A percentile compares a stretch with the other conserved stretches of the same genome.
Conservation (phyloP, 2,113 vertebrate species). For the Scolopax mira region DNA sequence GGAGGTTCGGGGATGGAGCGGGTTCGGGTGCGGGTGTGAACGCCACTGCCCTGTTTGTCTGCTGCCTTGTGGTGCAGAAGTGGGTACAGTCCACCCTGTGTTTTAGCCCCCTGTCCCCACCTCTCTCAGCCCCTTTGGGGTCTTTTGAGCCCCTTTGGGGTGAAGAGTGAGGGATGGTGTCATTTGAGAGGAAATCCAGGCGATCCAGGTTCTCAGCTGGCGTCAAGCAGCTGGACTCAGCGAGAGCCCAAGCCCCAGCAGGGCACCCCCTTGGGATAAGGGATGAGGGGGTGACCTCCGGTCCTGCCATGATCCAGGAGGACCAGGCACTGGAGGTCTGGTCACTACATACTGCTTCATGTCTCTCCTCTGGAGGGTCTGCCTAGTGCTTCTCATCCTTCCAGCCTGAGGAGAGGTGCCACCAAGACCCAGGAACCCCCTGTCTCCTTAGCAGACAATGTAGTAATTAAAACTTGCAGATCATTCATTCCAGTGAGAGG, state of each 20-base stretch:
- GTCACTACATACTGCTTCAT: neutral
- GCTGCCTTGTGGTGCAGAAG: rapidly evolving
- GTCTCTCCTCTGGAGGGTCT: rapidly evolving
- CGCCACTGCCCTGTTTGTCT: neutral
- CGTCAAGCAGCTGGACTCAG: rapidly evolving
- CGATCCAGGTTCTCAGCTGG: neutral
- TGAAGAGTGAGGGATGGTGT: neutral
- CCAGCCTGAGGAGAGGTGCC: neutral
- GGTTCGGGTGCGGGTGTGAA: neutral
- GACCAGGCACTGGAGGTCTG: rapidly evolving
- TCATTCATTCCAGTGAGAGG: neutral
- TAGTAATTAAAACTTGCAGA: neutral
- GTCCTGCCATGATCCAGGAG: rapidly evolving
- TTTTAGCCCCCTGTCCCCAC: rapidly evolving
- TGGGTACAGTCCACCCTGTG: rapidly evolving
- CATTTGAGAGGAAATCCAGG: neutral
- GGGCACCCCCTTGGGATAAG: rapidly evolving
- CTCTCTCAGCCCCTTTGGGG: rapidly evolving
- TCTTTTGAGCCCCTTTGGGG: neutral
- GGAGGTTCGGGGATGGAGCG: rapidly evolving
- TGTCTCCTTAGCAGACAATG: rapidly evolving
- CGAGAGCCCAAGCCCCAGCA: no score
- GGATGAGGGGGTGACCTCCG: rapidly evolving
- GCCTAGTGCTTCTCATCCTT: neutral
- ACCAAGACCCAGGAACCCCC: neutral